Conservation (phyloP, 2,797 vertebrate species). For the Chelidonichthys spinosus region DNA sequence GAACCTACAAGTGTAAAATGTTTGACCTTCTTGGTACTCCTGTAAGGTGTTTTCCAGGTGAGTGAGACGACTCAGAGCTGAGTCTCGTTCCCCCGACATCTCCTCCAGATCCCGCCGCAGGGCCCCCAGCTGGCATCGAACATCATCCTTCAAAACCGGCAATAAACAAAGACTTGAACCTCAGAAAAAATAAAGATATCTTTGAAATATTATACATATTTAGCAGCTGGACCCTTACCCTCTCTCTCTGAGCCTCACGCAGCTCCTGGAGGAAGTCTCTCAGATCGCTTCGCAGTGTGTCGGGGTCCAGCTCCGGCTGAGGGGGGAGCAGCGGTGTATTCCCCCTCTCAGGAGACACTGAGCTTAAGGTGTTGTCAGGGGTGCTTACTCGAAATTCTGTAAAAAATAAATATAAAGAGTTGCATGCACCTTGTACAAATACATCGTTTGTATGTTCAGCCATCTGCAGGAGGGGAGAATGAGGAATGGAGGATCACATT, state of each 20-base stretch:
- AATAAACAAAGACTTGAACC: slow-evolving; percentile 30
- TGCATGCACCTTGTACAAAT: background rate
- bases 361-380: slow-evolving; percentile 80
- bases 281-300: slow-evolving; percentile 86
- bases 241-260: slow-evolving; percentile 87
- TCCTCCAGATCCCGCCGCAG: slow-evolving; percentile 86
- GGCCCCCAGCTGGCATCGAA: slow-evolving; percentile 79
- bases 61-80: slow-evolving; percentile 70
- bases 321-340: slow-evolving; percentile 75
- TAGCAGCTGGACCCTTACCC: slow-evolving; percentile 77
- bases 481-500: background rate
- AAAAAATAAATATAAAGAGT: slow-evolving; percentile 16
- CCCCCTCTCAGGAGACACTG: slow-evolving; percentile 81
- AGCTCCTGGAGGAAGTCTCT: slow-evolving; percentile 92
- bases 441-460: background rate
- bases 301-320: slow-evolving; percentile 85
- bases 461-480: slow-evolving; percentile 2
- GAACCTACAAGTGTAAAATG: background rate
- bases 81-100: slow-evolving; percentile 83
- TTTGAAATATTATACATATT: background rate
- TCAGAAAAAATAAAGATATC: background rate
- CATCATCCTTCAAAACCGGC: slow-evolving; percentile 86
- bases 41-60: slow-evolving; percentile 87
- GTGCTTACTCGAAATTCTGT: slow-evolving; percentile 77
- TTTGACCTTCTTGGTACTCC: slow-evolving; percentile 88